Evolutionary conservation across 2,888 invertebrate genomes (phyloP).

Genomic region (Tachina fera): DNA sequence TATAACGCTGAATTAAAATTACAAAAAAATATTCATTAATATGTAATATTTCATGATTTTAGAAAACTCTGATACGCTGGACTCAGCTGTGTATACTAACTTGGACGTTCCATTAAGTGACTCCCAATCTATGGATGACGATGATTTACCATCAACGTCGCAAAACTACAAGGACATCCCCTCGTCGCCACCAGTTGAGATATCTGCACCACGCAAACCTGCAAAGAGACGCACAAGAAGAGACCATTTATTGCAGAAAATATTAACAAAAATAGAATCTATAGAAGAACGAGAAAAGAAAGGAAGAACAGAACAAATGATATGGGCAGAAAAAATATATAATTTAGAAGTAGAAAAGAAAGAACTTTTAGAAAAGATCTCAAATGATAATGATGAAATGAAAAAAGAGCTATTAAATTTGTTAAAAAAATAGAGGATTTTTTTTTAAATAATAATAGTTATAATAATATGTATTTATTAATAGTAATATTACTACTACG

Average conservation of each 20-base stretch:
- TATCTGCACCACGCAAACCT: neutral
- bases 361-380: neutral
- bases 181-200: neutral
- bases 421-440: neutral
- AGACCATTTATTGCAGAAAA: neutral
- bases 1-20: too few relatives aligned
- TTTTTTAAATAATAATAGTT: neutral
- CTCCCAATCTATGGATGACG: neutral
- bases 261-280: conserved; percentile 4
- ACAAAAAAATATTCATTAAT: neutral
- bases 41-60: neutral
- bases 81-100: neutral
- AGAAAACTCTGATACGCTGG: neutral
- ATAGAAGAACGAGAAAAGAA: conserved; percentile 1
- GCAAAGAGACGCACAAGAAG: neutral
- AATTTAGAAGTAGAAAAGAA: neutral
- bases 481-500: neutral
- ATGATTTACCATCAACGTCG: neutral
- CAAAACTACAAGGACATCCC: neutral
- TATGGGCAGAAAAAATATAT: neutral
- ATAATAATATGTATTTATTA: neutral
- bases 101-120: neutral
- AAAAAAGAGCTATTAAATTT: neutral
- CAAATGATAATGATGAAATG: neutral
- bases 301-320: neutral